Base-by-base conservation (phyloP, 2,113 vertebrate genomes). In the Mustela nigripes region DNA sequence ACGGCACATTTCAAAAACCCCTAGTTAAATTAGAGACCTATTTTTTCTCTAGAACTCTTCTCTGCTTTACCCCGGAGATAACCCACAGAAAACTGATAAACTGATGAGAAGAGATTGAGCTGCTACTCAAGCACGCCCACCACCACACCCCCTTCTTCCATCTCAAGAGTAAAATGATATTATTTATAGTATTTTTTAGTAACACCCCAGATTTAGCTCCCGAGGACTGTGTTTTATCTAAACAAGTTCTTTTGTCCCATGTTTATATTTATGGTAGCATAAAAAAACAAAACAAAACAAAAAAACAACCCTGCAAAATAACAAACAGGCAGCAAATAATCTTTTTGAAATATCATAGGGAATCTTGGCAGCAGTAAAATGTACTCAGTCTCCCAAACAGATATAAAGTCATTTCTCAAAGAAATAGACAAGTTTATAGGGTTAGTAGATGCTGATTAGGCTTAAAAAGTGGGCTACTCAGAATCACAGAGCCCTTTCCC, bases 191-290 rank as follows among this genome's bases (percentile, higher is more conserved):
- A 67, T 73, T 97, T 95, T 97, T 87, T 53, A 95, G 74, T 95
- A 88, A 63, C 62, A 86, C 76, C 85, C 65, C 31, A 95, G 89
- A 95, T 92, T 95, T 96, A 98, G 89, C 39, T 95, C 48, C 33
- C 89, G 81, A 90, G 90, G 80, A 65, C 39, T 97, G 92, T 95
- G 92, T 71, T 96, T 90, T 89, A 92, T 92, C 95, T 97, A 96
- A 98, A 74, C 81, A 97, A 96, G 90, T 94, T 98, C 90, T 95
- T 98, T 98, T 97, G 97, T 97, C 76, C 96, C 89, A 80, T 45
- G 33, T 92, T 88, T 71, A 81, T 94, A 91, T 95, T 98, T 97
- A 98, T 93, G 50, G 83, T 82, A 86, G 76, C 88, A 96, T 94
- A 39, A 92, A 82, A 78, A 48, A 48, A 11, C 33, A 92, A 74